Conservation (phyloP, 1,140 invertebrate genomes). For the Drosophila takahashii region DNA sequence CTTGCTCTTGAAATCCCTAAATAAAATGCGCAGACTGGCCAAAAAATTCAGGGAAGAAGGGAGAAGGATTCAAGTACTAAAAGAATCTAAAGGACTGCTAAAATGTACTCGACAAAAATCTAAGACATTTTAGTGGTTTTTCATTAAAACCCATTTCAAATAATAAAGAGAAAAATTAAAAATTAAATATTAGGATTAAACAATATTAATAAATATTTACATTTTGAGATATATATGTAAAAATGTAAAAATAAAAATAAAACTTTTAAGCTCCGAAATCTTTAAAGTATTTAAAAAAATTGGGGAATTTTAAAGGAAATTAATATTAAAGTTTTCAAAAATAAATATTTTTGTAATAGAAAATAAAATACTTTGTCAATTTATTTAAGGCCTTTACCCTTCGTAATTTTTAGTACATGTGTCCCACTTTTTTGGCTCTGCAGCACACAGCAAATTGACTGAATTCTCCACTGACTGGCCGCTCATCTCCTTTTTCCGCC, state of each 20-base stretch:
- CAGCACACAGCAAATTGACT: slow-evolving; percentile 60
- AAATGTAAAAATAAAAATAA: no score
- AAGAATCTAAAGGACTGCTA: slow-evolving; percentile 5
- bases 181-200: no score
- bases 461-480: slow-evolving; percentile 60
- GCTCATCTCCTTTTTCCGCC: slow-evolving; percentile 9
- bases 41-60: slow-evolving; percentile 30
- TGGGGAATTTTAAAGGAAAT: no score
- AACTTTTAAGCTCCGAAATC: neutral
- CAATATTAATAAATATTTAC: no score
- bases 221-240: no score
- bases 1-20: slow-evolving; percentile 50
- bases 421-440: neutral
- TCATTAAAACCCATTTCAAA: neutral
- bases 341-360: no score
- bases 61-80: neutral
- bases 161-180: neutral
- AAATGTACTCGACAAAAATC: slow-evolving; percentile 1
- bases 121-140: neutral
- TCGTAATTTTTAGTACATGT: neutral
- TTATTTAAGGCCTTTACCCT: neutral
- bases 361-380: no score
- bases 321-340: no score
- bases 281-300: no score
- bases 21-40: slow-evolving; percentile 46